Conservation (phyloP, 2,888 invertebrate genomes). For the Philaethria dido region DNA sequence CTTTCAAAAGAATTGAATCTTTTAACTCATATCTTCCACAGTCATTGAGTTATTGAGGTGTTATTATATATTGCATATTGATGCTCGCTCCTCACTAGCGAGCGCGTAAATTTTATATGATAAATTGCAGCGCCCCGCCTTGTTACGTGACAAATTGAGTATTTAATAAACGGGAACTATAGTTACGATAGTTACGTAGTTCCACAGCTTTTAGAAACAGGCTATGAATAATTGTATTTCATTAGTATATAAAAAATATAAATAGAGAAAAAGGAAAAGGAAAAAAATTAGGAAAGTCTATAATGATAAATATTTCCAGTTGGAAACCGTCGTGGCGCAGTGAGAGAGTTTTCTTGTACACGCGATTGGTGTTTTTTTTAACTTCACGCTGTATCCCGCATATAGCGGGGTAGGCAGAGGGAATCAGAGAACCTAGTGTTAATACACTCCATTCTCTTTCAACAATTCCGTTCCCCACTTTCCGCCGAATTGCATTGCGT, state of each 20-base stretch:
- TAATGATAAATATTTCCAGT: too few species aligned
- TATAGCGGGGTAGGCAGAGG: too few species aligned
- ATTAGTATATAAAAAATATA: conserved; percentile 4
- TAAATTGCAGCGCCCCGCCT: conserved; percentile 24
- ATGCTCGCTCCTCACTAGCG: conserved; percentile 19
- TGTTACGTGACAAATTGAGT: conserved; percentile 22
- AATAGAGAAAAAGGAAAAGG: background rate
- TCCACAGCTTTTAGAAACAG: conserved; percentile 24
- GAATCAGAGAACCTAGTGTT: too few species aligned
- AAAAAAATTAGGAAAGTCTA: too few species aligned
- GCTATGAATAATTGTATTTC: conserved; percentile 16
- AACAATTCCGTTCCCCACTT: too few species aligned
- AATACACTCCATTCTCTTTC: too few species aligned
- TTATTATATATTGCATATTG: conserved; percentile 20
- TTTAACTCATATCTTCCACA: background rate
- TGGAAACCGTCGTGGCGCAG: too few species aligned
- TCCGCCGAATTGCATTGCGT: too few species aligned
- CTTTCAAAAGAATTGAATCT: background rate
- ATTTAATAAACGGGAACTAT: conserved; percentile 20
- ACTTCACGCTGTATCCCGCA: too few species aligned
- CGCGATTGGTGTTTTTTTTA: too few species aligned
- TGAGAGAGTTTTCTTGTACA: too few species aligned
- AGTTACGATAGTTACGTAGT: conserved; percentile 18
- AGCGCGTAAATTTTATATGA: conserved; percentile 26
- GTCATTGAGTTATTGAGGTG: conserved; percentile 14